Conservation (phyloP, 2,797 vertebrate genomes). For the Jordanella pulchra region DNA sequence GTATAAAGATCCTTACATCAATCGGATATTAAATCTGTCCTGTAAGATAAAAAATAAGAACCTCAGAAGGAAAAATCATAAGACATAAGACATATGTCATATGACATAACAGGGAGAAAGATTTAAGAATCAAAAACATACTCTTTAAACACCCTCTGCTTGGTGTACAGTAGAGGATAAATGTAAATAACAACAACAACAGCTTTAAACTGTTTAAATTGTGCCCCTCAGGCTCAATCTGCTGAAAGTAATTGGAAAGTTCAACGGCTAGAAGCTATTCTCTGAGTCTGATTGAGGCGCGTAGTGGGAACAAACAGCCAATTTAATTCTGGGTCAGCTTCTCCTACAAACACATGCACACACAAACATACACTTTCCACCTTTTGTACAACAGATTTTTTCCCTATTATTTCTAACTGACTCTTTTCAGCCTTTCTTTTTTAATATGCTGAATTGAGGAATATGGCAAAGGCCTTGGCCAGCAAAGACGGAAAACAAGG, state of each 20-base stretch:
- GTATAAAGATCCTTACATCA: slow-evolving; percentile 15
- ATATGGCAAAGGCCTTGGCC: slow-evolving; percentile 11
- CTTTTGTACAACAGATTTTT: slow-evolving; percentile 14
- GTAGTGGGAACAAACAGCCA: slow-evolving; percentile 62
- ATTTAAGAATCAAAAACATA: slow-evolving; percentile 25
- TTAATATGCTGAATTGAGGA: slow-evolving; percentile 20
- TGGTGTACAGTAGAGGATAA: slow-evolving; percentile 52
- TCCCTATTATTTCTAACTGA: slow-evolving; percentile 6
- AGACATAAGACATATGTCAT: too few relatives aligned
- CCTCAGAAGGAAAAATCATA: slow-evolving; percentile 7
- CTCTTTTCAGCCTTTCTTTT: slow-evolving; percentile 15
- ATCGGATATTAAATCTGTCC: slow-evolving; percentile 14
- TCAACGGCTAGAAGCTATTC: slow-evolving; percentile 66
- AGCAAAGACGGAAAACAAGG: slow-evolving; percentile 37
- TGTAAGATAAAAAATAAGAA: slow-evolving; percentile 5
- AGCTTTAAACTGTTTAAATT: slow-evolving; percentile 57
- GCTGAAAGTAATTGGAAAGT: slow-evolving; percentile 77
- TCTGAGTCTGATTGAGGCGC: slow-evolving; percentile 65
- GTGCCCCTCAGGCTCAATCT: slow-evolving; percentile 62
- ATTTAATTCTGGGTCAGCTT: slow-evolving; percentile 55
- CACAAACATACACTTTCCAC: slow-evolving; percentile 11
- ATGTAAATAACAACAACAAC: slow-evolving; percentile 68
- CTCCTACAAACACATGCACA: slow-evolving; percentile 9
- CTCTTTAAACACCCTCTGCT: slow-evolving; percentile 25
- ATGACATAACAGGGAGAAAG: slow-evolving; percentile 3